Conservation (phyloP, 1,140 invertebrate species). For the Diuraphis noxia region DNA sequence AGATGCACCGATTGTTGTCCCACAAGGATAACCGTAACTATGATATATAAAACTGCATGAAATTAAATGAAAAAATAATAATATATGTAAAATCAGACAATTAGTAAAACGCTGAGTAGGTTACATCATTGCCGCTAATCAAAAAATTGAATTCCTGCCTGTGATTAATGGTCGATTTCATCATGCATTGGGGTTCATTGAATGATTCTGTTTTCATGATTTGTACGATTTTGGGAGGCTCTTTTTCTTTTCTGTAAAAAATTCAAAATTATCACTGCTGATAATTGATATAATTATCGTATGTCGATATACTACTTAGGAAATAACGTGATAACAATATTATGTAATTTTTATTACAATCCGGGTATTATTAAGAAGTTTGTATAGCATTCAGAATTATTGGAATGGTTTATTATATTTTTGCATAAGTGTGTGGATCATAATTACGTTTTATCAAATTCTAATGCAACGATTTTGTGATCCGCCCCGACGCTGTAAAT, state of each 20-base stretch:
- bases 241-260: not conserved
- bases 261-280: not conserved
- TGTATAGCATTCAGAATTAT: not conserved
- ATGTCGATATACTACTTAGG: not conserved
- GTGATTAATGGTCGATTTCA: not conserved
- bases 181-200: constrained; percentile 1
- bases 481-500: constrained; percentile 33
- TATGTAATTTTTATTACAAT: not conserved
- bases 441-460: constrained; percentile 41
- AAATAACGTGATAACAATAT: not conserved
- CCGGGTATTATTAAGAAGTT: no score
- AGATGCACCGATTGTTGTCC: not conserved
- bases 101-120: not conserved
- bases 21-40: constrained; percentile 20
- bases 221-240: not conserved
- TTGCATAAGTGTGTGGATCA: not conserved
- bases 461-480: not conserved
- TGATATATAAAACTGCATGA: not conserved
- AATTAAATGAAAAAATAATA: not conserved
- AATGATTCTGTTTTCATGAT: not conserved
- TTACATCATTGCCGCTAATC: constrained; percentile 27
- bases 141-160: not conserved
- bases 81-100: not conserved
- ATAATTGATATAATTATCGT: not conserved
- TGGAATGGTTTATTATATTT: not conserved